Base-by-base conservation (phyloP, 2,113 vertebrate genomes). In the Prionailurus viverrinus region DNA sequence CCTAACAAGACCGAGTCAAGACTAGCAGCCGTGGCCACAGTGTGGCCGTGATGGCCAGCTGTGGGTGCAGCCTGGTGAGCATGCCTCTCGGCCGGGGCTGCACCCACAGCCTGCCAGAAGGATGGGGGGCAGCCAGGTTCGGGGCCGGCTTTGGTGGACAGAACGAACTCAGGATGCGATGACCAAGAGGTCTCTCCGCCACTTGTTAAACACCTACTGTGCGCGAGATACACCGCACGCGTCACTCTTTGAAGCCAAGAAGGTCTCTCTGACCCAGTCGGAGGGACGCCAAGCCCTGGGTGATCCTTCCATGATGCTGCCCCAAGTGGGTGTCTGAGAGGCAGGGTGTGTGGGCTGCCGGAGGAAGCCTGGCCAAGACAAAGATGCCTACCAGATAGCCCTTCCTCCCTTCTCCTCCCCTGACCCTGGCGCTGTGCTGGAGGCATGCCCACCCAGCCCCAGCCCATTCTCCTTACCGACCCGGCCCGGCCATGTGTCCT, bases 141-240 rank as follows among this genome's bases (percentile, higher is more conserved):
- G 1, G 16, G 63, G 31, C 63, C 25, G 27, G 21, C 94, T 71
- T 69, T 58, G 13, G 51, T 87, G 25, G 39, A n/a, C 39, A 69
- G 65, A 69, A 45, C 86, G 66, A 89, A 89, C 68, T 87, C 74
- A 51, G 73, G 82, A 89, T 55, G 58, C 45, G 25, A 8, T 84
- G 71, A 61, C 71, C 74, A 76, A 63, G 48, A 84, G n/a, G 73
- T 55, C 97, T 78, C 65, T 66, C 68, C 87, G 78, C 27, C 65
- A 23, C 58, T 91, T 93, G 16, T 39, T 69, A 87, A 85, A 55
- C 16, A 73, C 78, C 85, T 85, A 68, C 82, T 95, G 25, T 79
- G 73, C 5, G 2, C 83, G 78, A 53, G 33, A 51, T 76, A 23
- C 58, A n/a, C 7, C 16, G 8, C 31, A 63, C 21, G 0, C 45